Percentiles rank a stretch among this genome's conserved stretches.
phyloP scores from a whole-genome alignment of 2,888 invertebrate genomes.

The Rambutsinella grinnellia region DNA sequence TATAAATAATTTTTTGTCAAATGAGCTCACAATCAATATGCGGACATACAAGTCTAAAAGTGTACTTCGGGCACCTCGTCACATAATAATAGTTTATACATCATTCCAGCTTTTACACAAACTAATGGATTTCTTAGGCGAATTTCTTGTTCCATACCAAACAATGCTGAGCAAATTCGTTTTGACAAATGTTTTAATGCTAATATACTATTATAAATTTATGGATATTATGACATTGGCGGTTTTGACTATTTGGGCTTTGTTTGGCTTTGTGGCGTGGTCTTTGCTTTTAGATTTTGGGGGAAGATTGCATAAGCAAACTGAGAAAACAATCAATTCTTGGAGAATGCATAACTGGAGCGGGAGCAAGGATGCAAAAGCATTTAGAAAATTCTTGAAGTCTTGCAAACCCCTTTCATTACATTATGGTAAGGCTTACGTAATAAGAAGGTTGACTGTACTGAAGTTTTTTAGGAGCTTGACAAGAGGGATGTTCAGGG shows the following conservation, averaged over 20 bases:
- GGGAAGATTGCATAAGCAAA: neutral
- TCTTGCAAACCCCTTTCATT: neutral
- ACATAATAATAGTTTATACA: neutral
- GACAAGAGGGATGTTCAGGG: slow-evolving; percentile 1
- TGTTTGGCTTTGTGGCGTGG: neutral
- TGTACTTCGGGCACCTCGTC: neutral
- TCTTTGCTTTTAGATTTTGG: neutral
- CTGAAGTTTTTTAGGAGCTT: neutral
- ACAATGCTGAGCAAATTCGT: neutral
- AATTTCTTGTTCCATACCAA: neutral
- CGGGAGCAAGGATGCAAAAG: neutral
- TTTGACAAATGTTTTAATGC: neutral
- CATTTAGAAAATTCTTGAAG: slow-evolving; percentile 1
- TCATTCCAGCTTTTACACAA: neutral
- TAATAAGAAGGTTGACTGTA: neutral
- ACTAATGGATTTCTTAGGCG: neutral
- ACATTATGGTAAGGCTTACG: neutral
- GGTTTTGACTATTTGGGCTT: neutral
- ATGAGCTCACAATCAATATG: neutral
- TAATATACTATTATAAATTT: neutral
- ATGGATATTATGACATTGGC: neutral
- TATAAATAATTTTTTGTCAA: neutral
- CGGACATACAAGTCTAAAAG: neutral
- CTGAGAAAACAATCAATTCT: neutral
- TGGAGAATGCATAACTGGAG: neutral